Base-by-base conservation (phyloP, 2,113 vertebrate species). In the Oryctolagus cuniculus region DNA sequence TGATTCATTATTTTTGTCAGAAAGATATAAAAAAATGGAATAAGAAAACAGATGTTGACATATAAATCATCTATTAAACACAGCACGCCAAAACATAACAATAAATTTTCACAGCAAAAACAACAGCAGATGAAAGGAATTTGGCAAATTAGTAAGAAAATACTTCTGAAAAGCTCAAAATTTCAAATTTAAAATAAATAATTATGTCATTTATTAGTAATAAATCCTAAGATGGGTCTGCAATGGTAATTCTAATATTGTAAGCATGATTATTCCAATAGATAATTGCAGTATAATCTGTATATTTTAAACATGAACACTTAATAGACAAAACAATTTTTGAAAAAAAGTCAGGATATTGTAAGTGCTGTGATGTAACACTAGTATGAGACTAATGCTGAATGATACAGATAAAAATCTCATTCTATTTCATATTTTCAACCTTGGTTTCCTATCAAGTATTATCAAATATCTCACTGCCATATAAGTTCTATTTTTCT, bases 1-100 rank as follows among this genome's bases (percentile, higher is more conserved):
- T 49, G 34, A 92, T 72, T 89, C 16, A 77, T 51, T 90, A 34
- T 81, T 91, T 88, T 86, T 78, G 67, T 92, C 34, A 95, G 25
- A 88, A 96, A 94, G 53, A 75, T 64, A 64, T 16, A 36, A 16
- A 85, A 85, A 90, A 94, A 82, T 90, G 74, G n/a, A 95, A 87
- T 82, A 11, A 87, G 67, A 95, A 91, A 96, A 75, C 66, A 94
- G 82, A 94, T 94, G 44, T 38, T 91, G 70, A 96, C 51, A 90
- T 86, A 80, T 44, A 93, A 79, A 87, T 67, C 66, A 95, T 75
- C 83, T 91, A 87, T 84, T 83, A 93, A 94, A 94, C 61, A 89
- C 13, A 94, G 70, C 22, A 93, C 24, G 73, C 66, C 1, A 83
- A 89, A 94, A 70, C 21, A 55, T 73, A 91, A 29, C 8, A 51